A percentile compares a stretch with the other conserved stretches of the same genome.
Evolutionary conservation across 2,888 invertebrate species (phyloP).

Genomic region (Neria commutata): DNA sequence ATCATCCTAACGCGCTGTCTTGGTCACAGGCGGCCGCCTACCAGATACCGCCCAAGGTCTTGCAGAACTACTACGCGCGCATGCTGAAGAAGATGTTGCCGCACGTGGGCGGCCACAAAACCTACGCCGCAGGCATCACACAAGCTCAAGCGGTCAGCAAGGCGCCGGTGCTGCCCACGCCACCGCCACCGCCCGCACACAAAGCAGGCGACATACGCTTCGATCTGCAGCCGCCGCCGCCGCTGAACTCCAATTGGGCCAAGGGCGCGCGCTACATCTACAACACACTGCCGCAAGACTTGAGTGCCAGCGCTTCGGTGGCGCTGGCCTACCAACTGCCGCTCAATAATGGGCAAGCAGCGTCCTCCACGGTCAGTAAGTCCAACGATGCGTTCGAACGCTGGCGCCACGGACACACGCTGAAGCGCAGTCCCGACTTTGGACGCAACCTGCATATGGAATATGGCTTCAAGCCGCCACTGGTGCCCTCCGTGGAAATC

Average conservation of each 20-base stretch:
- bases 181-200: slow-evolving; percentile 30
- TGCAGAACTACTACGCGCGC: slow-evolving; percentile 51
- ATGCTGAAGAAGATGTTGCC: slow-evolving; percentile 54
- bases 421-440: slow-evolving; percentile 64
- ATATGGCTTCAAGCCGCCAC: slow-evolving; percentile 82
- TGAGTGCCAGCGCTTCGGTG: slow-evolving; percentile 43
- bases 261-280: slow-evolving; percentile 52
- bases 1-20: slow-evolving; percentile 42
- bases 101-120: slow-evolving; percentile 23
- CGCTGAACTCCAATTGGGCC: slow-evolving; percentile 43
- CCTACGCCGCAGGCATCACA: slow-evolving; percentile 23
- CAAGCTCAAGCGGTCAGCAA: slow-evolving; percentile 20
- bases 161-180: slow-evolving; percentile 24
- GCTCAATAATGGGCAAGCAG: slow-evolving; percentile 60
- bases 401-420: slow-evolving; percentile 63
- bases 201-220: slow-evolving; percentile 44
- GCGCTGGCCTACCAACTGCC: slow-evolving; percentile 45
- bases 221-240: slow-evolving; percentile 50
- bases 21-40: slow-evolving; percentile 29
- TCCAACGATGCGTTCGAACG: slow-evolving; percentile 50
- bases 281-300: slow-evolving; percentile 52
- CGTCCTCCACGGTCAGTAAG: slow-evolving; percentile 59
- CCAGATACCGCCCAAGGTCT: slow-evolving; percentile 44
- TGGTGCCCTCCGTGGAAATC: slow-evolving; percentile 80
- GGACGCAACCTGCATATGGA: slow-evolving; percentile 75